Evolutionary conservation across 1,140 invertebrate genomes (phyloP).

Genomic region (Octopus sinensis): DNA sequence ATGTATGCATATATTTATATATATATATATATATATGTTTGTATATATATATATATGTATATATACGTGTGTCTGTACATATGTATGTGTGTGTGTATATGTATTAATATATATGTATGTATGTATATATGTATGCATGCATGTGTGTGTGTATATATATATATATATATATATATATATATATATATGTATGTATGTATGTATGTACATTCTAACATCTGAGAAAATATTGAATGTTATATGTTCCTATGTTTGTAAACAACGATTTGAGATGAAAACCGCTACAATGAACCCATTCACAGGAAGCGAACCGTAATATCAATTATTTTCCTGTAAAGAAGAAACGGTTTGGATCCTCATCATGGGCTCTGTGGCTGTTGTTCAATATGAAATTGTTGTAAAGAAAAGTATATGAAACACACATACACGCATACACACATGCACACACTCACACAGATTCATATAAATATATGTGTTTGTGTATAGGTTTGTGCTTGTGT

Average conservation of each 20-base stretch:
- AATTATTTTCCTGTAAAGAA: no score
- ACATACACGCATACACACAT: no score
- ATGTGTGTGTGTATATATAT: not conserved
- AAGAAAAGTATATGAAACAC: no score
- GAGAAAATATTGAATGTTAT: not conserved
- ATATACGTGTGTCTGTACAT: not conserved
- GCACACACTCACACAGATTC: not conserved
- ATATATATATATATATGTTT: not conserved
- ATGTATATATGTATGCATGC: not conserved
- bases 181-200: not conserved
- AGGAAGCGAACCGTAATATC: no score
- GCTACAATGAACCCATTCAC: no score
- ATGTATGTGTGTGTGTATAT: constrained; percentile 10
- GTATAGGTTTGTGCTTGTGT: constrained; percentile 17
- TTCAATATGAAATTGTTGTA: no score
- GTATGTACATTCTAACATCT: not conserved
- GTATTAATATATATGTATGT: not conserved
- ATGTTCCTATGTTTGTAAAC: no score
- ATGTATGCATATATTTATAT: constrained; percentile 12
- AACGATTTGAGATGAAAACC: no score
- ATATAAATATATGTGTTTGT: constrained; percentile 21
- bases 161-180: not conserved
- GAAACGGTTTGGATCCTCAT: no score
- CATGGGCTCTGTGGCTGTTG: no score
- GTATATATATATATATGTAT: not conserved